These are phyloP conservation scores for Phymanthus crucifer DNA, from an alignment of 92 coral and sea anemone species.

Conservation along the genomic window DNA sequence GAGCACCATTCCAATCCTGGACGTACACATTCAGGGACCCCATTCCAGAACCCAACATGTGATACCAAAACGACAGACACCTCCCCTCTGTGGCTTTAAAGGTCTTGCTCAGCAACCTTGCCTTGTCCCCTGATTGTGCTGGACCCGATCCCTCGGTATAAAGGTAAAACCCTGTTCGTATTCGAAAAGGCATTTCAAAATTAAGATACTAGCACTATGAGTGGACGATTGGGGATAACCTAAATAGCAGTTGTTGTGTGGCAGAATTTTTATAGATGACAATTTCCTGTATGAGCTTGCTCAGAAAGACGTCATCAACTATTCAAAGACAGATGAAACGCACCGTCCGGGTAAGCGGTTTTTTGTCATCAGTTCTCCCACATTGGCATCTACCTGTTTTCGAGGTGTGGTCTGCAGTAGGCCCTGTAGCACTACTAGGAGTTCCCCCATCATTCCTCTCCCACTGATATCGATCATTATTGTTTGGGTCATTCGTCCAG, in stretches of 20 bases:
- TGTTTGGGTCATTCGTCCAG: conserved; percentile 52
- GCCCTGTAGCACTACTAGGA: conserved; percentile 56
- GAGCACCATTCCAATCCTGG: conserved; percentile 9
- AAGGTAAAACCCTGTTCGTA: conserved; percentile 47
- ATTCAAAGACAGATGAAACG: no score
- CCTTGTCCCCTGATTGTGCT: conserved; percentile 54
- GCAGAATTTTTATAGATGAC: no score
- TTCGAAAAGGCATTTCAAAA: no score
- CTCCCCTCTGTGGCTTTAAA: conserved; percentile 47
- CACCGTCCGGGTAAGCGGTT: no score
- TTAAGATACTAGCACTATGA: no score
- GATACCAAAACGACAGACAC: conserved; percentile 66
- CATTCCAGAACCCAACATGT: conserved; percentile 62
- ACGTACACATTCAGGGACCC: conserved; percentile 52
- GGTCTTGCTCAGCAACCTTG: conserved; percentile 47
- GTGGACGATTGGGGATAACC: no score
- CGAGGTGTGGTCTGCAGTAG: conserved; percentile 70
- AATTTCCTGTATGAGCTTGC: no score
- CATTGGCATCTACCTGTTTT: conserved; percentile 47
- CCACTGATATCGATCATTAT: conserved; percentile 44
- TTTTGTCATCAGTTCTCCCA: neutral
- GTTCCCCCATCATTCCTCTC: conserved; percentile 53
- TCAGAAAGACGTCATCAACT: no score
- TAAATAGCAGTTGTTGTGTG: no score
- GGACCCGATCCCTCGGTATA: conserved; percentile 66